These are phyloP conservation scores for Delia radicum DNA, from an alignment of 1,140 invertebrate species.

Conservation along the genomic window DNA sequence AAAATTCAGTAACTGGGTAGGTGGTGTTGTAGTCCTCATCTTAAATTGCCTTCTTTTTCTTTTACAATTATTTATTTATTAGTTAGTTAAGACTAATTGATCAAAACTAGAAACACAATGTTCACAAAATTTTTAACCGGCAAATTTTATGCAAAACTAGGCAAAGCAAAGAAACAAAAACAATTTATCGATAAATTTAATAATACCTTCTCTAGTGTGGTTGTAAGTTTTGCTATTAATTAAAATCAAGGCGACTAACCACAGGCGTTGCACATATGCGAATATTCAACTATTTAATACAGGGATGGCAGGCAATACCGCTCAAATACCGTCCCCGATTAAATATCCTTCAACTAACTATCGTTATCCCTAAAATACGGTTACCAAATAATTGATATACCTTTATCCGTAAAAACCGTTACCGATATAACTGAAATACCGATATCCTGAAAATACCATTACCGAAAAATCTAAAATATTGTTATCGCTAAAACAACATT, in stretches of 20 bases:
- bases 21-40: conserved; percentile 26
- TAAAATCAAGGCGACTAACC: background rate
- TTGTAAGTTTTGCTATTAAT: background rate
- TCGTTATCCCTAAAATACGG: no score
- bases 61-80: background rate
- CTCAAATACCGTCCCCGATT: no score
- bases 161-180: background rate
- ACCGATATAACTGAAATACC: no score
- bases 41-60: background rate
- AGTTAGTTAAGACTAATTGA: background rate
- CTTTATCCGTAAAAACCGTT: no score
- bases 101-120: background rate
- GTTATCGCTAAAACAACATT: no score
- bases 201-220: background rate
- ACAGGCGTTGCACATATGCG: background rate
- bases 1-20: conserved; percentile 36
- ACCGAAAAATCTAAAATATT: no score
- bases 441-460: no score
- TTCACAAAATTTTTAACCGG: background rate
- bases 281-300: no score
- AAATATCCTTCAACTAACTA: no score
- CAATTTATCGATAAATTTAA: background rate
- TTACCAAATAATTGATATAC: no score
- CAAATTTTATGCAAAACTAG: background rate
- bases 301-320: no score